A percentile compares a stretch with the other conserved stretches of the same genome.
Evolutionary conservation across 2,797 vertebrate species (phyloP).

Genomic region (Mormyrus hasselquistii): DNA sequence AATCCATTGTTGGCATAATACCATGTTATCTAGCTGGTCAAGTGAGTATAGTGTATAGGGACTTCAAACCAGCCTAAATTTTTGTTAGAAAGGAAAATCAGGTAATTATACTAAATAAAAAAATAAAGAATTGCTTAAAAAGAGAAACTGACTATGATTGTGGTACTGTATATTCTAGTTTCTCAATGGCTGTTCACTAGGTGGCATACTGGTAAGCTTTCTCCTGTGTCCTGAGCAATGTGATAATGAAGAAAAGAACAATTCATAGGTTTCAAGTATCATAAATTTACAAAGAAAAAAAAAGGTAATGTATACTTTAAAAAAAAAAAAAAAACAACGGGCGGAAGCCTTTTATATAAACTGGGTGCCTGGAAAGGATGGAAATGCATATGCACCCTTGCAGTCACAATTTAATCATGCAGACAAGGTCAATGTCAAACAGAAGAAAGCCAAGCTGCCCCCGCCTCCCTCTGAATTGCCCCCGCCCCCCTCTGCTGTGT

Average conservation of each 20-base stretch:
- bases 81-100: background rate
- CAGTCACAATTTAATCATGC: conserved; percentile 62
- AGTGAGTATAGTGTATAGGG: background rate
- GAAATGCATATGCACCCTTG: conserved; percentile 45
- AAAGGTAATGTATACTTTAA: background rate
- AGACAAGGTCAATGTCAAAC: conserved; percentile 60
- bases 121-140: background rate
- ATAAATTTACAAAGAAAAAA: background rate
- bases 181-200: background rate
- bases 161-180: background rate
- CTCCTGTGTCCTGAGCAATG: background rate
- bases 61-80: background rate
- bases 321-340: background rate
- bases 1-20: background rate
- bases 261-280: background rate
- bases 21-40: background rate
- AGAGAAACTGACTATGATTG: background rate
- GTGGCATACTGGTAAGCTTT: background rate
- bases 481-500: conserved; percentile 14
- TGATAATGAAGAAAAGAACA: background rate
- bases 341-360: background rate
- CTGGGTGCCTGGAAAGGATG: conserved; percentile 15
- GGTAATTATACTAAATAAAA: background rate
- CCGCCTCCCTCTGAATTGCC: conserved; percentile 12
- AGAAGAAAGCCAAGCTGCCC: conserved; percentile 19